Conservation (phyloP, 2,797 vertebrate species). For the Australoheros facetus region DNA sequence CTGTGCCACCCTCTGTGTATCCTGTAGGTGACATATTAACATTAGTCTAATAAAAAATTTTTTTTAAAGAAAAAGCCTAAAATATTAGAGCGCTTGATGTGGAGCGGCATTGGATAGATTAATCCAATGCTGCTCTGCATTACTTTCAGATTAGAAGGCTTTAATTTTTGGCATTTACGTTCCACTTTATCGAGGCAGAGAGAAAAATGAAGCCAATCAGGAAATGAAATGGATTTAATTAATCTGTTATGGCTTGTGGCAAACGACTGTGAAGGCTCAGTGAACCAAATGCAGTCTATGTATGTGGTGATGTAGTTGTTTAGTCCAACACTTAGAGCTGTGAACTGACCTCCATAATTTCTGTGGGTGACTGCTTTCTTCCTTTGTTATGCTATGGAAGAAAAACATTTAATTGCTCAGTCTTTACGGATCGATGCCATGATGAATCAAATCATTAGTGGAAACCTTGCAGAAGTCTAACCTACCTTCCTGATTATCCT, state of each 20-base stretch:
- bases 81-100: not conserved
- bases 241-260: constrained; percentile 61
- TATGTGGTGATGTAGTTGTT: constrained; percentile 13
- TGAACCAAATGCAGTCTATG: constrained; percentile 60
- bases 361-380: constrained; percentile 9
- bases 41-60: not conserved
- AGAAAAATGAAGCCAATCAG: constrained; percentile 68
- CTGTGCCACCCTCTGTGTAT: not conserved
- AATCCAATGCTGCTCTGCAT: not conserved
- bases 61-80: not conserved
- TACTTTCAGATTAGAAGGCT: not conserved
- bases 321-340: constrained; percentile 39
- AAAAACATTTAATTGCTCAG: constrained; percentile 16
- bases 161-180: constrained; percentile 59
- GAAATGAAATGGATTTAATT: constrained; percentile 72
- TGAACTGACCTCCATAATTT: constrained; percentile 19
- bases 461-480: not conserved
- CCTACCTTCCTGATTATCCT: not conserved
- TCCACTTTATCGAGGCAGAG: constrained; percentile 39
- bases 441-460: not conserved
- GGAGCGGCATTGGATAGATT: constrained; percentile 25
- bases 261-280: constrained; percentile 64
- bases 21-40: not conserved
- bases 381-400: not conserved
- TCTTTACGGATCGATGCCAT: too few relatives aligned